Evolutionary conservation across 2,797 vertebrate species (phyloP).

Genomic region (Lycodopsis pacificus): DNA sequence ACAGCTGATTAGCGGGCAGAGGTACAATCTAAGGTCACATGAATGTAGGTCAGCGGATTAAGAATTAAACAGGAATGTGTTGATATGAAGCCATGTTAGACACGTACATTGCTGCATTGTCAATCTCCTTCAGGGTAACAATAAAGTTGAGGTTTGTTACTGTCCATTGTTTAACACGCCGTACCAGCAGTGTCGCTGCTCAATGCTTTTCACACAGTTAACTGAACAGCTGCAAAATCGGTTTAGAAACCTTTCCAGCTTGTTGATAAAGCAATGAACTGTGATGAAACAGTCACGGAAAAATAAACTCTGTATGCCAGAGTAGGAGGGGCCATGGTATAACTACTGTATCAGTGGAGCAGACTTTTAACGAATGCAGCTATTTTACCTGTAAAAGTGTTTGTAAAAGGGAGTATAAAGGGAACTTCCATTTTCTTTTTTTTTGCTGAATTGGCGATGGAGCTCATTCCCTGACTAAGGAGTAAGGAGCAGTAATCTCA

Average conservation of each 20-base stretch:
- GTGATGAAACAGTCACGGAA: neutral
- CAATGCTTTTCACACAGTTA: slow-evolving; percentile 3
- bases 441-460: neutral
- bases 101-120: neutral
- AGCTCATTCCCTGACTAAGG: neutral
- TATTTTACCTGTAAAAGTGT: neutral
- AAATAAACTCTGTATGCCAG: neutral
- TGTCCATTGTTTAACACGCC: neutral
- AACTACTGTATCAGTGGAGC: neutral
- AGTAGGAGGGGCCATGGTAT: neutral
- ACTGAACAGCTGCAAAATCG: slow-evolving; percentile 2
- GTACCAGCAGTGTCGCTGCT: neutral
- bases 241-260: neutral
- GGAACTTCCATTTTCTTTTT: neutral
- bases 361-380: neutral
- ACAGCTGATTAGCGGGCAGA: slow-evolving; percentile 36
- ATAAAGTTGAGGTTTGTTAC: neutral
- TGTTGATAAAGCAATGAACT: neutral
- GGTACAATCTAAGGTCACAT: slow-evolving; percentile 28
- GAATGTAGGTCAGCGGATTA: slow-evolving; percentile 52
- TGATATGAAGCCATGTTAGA: neutral
- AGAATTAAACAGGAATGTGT: slow-evolving; percentile 5
- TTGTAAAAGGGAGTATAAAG: neutral
- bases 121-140: neutral
- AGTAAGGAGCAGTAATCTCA: neutral